phyloP scores from a whole-genome alignment of 1,140 invertebrate species.

The Lethrus apterus region DNA sequence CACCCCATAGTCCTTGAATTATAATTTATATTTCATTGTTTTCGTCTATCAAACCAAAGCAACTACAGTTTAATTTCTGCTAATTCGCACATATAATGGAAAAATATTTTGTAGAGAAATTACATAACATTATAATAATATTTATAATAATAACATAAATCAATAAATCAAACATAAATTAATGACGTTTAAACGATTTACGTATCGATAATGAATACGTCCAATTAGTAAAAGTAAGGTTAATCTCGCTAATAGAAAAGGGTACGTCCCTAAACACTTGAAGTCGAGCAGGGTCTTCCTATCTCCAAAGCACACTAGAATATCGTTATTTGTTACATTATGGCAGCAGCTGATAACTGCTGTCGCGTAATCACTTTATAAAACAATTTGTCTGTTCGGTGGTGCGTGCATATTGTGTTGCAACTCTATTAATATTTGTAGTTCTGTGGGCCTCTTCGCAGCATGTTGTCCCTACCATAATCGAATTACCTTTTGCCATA shows the following conservation, averaged over 20 bases:
- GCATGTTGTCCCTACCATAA: conserved; percentile 32
- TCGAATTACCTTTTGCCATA: conserved; percentile 25
- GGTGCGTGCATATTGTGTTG: conserved; percentile 41
- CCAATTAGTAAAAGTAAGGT: background rate
- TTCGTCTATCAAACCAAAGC: no score
- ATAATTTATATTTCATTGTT: no score
- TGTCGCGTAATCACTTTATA: conserved; percentile 42
- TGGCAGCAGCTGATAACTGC: conserved; percentile 36
- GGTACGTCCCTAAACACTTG: background rate
- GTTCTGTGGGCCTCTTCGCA: conserved; percentile 34
- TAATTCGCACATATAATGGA: no score
- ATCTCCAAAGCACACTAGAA: conserved; percentile 30
- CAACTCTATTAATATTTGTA: conserved; percentile 42
- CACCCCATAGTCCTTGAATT: no score
- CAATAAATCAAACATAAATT: background rate
- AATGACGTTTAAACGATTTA: background rate
- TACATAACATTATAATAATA: no score
- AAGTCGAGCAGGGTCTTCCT: conserved; percentile 1
- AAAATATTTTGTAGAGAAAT: no score
- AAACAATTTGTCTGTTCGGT: conserved; percentile 42
- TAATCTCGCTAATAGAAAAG: background rate
- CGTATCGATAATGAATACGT: background rate
- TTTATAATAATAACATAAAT: conserved; percentile 1
- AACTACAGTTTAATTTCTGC: no score
- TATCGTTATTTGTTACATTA: conserved; percentile 37